phyloP scores from a whole-genome alignment of 30 jellyfish, hydroid and myxozoan genomes.

The Hydra vulgaris region DNA sequence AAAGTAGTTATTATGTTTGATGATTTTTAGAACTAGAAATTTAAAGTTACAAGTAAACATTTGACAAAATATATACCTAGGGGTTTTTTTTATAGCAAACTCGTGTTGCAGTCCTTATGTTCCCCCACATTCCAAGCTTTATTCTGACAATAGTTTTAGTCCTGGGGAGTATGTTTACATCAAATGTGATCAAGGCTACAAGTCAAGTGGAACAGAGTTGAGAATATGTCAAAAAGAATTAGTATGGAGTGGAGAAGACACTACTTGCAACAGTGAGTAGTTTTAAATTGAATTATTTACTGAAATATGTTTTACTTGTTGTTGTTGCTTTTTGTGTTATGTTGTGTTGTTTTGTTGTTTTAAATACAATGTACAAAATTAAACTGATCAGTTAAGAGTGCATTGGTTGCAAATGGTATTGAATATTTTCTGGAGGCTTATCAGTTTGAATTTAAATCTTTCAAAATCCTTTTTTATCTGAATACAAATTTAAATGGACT shows the following conservation, averaged over 20 bases:
- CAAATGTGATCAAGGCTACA: slow-evolving; percentile 56
- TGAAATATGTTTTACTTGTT: neutral
- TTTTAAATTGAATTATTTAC: neutral
- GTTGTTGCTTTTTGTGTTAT: too few species aligned
- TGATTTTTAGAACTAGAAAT: neutral
- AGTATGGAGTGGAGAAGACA: slow-evolving; percentile 59
- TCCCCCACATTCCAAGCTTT: slow-evolving; percentile 41
- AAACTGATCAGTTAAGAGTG: too few species aligned
- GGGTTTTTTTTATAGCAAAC: slow-evolving; percentile 42
- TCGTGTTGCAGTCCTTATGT: slow-evolving; percentile 85
- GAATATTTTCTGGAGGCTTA: too few species aligned
- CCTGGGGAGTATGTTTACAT: slow-evolving; percentile 58
- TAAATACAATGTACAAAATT: neutral
- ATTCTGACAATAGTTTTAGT: slow-evolving; percentile 44
- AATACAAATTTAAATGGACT: too few species aligned
- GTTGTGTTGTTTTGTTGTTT: too few species aligned
- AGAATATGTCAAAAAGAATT: slow-evolving; percentile 55
- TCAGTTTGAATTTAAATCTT: too few species aligned
- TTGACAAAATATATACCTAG: too few species aligned
- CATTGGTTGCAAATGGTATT: too few species aligned
- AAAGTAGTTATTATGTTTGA: neutral
- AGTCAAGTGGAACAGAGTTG: slow-evolving; percentile 51
- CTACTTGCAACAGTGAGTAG: slow-evolving; percentile 72
- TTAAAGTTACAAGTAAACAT: too few species aligned
- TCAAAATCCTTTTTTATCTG: too few species aligned